Conservation (phyloP, 2,888 invertebrate species). For the Yponomeuta sedellus region DNA sequence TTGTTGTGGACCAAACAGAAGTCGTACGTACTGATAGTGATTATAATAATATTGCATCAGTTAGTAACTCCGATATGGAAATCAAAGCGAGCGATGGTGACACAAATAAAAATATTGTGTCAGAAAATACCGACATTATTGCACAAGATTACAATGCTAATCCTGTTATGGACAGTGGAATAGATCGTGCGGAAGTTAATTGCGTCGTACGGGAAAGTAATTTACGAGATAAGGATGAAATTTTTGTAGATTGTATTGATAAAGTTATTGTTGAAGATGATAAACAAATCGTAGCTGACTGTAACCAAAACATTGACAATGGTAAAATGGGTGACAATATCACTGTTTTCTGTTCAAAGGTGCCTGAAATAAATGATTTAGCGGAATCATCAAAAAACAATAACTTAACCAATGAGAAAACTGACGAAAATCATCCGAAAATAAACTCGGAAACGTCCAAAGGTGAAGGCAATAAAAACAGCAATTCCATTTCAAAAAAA, state of each 20-base stretch:
- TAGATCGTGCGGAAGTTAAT: not conserved
- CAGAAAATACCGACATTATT: not conserved
- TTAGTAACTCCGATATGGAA: not conserved
- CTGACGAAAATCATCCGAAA: not conserved
- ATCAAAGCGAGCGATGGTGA: not conserved
- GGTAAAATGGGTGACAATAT: not conserved
- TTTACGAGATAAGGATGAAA: not conserved
- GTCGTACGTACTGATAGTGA: not conserved
- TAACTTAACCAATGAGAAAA: not conserved
- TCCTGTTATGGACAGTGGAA: not conserved
- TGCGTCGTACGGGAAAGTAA: not conserved
- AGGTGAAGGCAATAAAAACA: not conserved
- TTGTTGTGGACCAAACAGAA: not conserved
- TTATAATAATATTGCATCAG: not conserved
- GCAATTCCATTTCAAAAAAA: not conserved
- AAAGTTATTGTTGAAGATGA: not conserved
- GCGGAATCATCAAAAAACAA: not conserved
- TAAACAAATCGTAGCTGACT: not conserved
- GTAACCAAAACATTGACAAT: not conserved
- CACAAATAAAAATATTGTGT: not conserved
- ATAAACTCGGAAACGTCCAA: not conserved
- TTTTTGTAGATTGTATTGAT: not conserved
- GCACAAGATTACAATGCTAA: not conserved
- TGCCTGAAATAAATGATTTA: not conserved
- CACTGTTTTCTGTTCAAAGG: not conserved